Base-by-base conservation (phyloP, 2,797 vertebrate species). In the Macropodus opercularis region DNA sequence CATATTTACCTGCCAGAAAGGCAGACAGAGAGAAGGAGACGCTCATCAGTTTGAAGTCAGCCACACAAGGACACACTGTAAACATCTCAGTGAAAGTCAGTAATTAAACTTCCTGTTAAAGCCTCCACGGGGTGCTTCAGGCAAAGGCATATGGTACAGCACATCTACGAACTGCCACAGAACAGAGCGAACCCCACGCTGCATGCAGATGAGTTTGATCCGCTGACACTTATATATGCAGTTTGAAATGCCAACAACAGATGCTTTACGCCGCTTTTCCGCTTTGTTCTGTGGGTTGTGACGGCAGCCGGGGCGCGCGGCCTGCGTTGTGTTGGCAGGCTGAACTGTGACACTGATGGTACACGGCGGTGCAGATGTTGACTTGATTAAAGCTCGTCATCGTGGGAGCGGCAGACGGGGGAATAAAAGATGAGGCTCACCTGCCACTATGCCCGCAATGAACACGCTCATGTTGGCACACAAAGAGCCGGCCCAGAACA, bases 401-500 rank as follows among this genome's bases (percentile, higher is more conserved):
- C 69, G 18, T 31, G 41, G 60, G 58, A 58, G 40, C 10, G 53
- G 62, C 44, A 29, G 50, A 70, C 41, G 29, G 27, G 31, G 36
- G 40, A 47, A 57, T 29, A 40, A 38, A 48, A 55, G 34, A 78
- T 63, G 66, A 72, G 51, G 47, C 88, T 85, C 92, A 99, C 97
- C 96, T 72, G 95, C 86, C 54, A 95, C 82, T 52, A 94, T 96
- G 10, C 96, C 95, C 0, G 85, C 80, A 35, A 97, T 90, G 80
- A 97, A 97, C 48, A 98, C 94, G 1, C 93, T 44, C 81, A 96
- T 89, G 85, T 94, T 97, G 90, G 95, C 94, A 22, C 86, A 47
- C 34, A 96, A 58, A 6, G 96, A 97, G 24, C 97, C 97, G 26
- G 95, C 88, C 96, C 97, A 98, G 81, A 95, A 95, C 22, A 98